These are phyloP conservation scores for Fopius arisanus DNA, from an alignment of 1,140 invertebrate genomes.

Conservation along the genomic window DNA sequence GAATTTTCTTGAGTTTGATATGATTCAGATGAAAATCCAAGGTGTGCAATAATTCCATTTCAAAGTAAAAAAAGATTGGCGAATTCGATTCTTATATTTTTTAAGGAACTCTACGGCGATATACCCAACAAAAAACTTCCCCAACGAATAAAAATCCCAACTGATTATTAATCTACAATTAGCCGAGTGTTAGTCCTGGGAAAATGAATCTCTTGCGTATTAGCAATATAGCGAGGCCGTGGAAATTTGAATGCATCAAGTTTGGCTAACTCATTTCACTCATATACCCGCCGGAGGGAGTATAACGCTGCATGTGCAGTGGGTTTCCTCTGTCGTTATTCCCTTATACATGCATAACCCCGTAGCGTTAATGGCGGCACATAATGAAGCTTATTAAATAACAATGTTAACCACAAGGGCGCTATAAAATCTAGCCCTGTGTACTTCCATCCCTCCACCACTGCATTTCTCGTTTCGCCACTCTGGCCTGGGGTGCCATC, in stretches of 20 bases:
- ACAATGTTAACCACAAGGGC: slow-evolving; percentile 32
- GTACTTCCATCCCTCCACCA: neutral
- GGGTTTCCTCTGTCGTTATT: neutral
- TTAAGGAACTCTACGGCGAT: no score
- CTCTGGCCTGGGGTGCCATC: slow-evolving; percentile 18
- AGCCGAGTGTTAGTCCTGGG: neutral
- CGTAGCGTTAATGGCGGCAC: slow-evolving; percentile 25
- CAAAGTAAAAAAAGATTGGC: no score
- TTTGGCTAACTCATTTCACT: slow-evolving; percentile 19
- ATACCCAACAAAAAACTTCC: no score
- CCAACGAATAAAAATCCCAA: no score
- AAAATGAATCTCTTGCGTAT: neutral
- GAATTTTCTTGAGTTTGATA: no score
- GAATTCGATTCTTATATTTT: no score
- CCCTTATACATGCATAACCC: neutral
- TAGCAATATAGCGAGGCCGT: neutral
- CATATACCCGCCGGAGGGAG: neutral
- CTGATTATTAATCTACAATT: neutral
- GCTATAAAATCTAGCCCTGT: slow-evolving; percentile 30
- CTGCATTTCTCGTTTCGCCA: slow-evolving; percentile 17
- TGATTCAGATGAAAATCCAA: no score
- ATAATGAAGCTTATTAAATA: slow-evolving; percentile 37
- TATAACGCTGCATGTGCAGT: neutral
- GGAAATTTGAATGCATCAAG: slow-evolving; percentile 17
- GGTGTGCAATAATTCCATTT: no score